Base-by-base conservation (phyloP, 2,888 invertebrate species). In the Microplitis manilae region DNA sequence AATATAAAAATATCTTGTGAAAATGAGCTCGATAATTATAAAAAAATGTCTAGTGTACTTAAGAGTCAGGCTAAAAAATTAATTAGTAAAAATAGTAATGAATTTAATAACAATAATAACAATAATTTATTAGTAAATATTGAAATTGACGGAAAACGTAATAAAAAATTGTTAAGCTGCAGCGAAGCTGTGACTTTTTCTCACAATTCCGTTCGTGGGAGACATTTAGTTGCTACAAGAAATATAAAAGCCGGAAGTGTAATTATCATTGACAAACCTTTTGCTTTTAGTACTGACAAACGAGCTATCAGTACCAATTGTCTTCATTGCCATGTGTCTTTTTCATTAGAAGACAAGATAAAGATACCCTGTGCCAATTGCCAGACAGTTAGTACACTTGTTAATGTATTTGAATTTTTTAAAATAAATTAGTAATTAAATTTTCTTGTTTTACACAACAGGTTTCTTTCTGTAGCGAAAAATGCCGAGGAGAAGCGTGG, bases 401-500 rank as follows among this genome's bases (percentile, higher is more conserved):
- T 30, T 30, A 30, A 30, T 30, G 30, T 64, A 68, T 64, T n/a
- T 4, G n/a, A 38, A n/a, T 9, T 61, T 68, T 50, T 76, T 0
- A 15, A 40, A 38, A 62, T 77, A n/a, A 20, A 61, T 64, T 40
- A 79, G 41, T 67, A 59, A 13, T 68, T 50, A 71, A 74, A 68
- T 71, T 67, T 60, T 6, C 65, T 79, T 74, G 5, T 69, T 69
- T 38, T 75, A 30, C 30, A 4, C 30, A 4, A 30, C 30, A 91
- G 90, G 90, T 90, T 13, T 84, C 86, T 17, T 91, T 87, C 80
- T 91, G 91, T 78, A 87, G 88, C 15, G 86, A 86, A 77, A 79
- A 84, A 1, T 91, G 91, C 79, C 85, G 89, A 39, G 78, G 79
- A 30, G 80, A 83, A 64, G 86, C 90, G 4, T 89, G 89, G 89